Evolutionary conservation across 2,888 invertebrate species (phyloP).

Genomic region (Isotomurus palustris): DNA sequence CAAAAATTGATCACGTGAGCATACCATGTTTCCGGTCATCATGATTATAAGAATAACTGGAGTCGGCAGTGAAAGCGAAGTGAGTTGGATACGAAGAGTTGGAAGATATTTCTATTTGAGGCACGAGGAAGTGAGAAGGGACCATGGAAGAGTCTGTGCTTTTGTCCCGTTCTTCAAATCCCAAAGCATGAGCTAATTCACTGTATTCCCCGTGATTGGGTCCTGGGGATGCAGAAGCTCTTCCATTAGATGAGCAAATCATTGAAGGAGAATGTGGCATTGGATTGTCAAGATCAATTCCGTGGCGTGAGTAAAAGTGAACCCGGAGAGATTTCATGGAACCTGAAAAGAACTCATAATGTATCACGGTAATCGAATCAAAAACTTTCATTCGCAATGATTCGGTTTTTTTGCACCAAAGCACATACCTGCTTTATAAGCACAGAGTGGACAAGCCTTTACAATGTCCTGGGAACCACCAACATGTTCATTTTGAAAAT

Average conservation of each 20-base stretch:
- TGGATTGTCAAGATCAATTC: constrained; percentile 84
- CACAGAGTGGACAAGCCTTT: constrained; percentile 83
- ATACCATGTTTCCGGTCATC: constrained; percentile 35
- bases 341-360: constrained; percentile 47
- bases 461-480: constrained; percentile 79
- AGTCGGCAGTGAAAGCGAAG: constrained; percentile 43
- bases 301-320: constrained; percentile 85
- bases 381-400: not conserved
- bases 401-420: not conserved
- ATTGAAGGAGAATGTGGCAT: constrained; percentile 56
- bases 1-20: not conserved
- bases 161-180: constrained; percentile 46
- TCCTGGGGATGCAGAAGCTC: constrained; percentile 28
- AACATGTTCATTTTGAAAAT: constrained; percentile 81
- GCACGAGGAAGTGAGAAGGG: constrained; percentile 80
- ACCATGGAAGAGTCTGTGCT: constrained; percentile 48
- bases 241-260: constrained; percentile 34
- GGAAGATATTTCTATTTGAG: constrained; percentile 79
- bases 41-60: constrained; percentile 41
- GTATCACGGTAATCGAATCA: not conserved
- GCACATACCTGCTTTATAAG: constrained; percentile 66
- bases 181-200: constrained; percentile 46
- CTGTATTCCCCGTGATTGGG: constrained; percentile 42
- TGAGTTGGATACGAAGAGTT: constrained; percentile 45
- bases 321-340: constrained; percentile 85